Base-by-base conservation (phyloP, 2,113 vertebrate species). In the Lepus timidus region DNA sequence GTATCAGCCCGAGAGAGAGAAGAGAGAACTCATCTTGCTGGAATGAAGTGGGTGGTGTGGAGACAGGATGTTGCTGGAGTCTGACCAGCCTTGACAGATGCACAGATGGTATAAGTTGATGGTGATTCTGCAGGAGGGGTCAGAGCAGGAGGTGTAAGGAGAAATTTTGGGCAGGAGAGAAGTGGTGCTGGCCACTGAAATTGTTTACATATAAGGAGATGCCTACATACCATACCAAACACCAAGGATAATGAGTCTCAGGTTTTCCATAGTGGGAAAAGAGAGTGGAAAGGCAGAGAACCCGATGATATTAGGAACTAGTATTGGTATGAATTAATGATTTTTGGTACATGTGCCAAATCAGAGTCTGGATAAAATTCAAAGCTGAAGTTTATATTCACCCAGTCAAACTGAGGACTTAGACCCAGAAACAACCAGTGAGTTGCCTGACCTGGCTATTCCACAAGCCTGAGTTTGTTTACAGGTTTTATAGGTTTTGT, bases 21-120 rank as follows among this genome's bases (percentile, higher is more conserved):
- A 8, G 31, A 36, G 14, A 1, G 27, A 20, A 22, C 6, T 39
- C 27, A 44, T 20, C 11, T 1, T 23, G 67, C 1, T 31, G n/a
- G 0, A 51, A 27, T 25, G 33, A 71, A 27, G 14, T 4, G 4
- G 13, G 27, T 0, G 0, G 12, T 23, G 12, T 17, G 5, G 64
- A 62, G 17, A 12, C 16, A 8, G 44, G 5, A n/a, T 25, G 25
- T 1, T 39, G 8, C 4, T n/a, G 27, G 20, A 39, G 36, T 11
- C n/a, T 64, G 22, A 44, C n/a, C 39, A 33, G 9, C 20, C 10
- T 16, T n/a, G 58, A 49, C 58, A 11, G 9, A 74, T 39, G 17
- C 33, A 33, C 2, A 51, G 80, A 22, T 27, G 9, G 2, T 14
- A 8, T 20, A n/a, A 1, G 4, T 61, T 20, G 44, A 29, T 29